Base-by-base conservation (phyloP, 2,797 vertebrate genomes). In the Spinus pinus region DNA sequence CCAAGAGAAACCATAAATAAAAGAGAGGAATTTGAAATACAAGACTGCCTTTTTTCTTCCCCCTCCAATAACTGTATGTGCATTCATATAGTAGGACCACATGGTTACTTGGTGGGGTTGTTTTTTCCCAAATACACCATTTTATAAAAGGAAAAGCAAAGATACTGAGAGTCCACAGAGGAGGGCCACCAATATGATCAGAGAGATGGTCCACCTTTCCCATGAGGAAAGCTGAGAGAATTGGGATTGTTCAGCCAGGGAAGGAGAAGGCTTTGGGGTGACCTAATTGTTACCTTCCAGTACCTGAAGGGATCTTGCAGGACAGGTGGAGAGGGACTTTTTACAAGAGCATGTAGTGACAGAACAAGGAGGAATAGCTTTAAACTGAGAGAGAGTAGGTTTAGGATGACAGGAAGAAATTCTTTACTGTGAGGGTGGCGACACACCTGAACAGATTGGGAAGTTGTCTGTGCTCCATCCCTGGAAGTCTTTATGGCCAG, bases 1-100 rank as follows among this genome's bases (percentile, higher is more conserved):
- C 49, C 46, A 27, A 74, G 50, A 69, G 30, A 83, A 77, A 50
- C 60, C 14, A 7, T 21, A 70, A 77, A 30, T 77, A 81, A 80
- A 44, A 86, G 21, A 71, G n/a, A 81, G 31, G 31, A 66, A 90
- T 64, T 16, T 81, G 47, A 93, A 64, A 50, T 77, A n/a, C 21
- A 41, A 33, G 35, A 24, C 19, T 50, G 7, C 11, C 8, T 47
- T 21, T 31, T 53, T 35, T 56, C 5, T 30, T 16, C 9, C 7
- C 5, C 6, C 9, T 5, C 18, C 28, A 19, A 2, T 62, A 73
- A 56, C 16, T 54, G 17, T 42, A 7, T 21, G 13, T 75, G 44
- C 8, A 9, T 70, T 33, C 21, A 31, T 54, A 37, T 3, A 47
- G 22, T 62, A 66, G 31, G 17, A 42, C 21, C 8, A 23, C 28